These are phyloP conservation scores for Luffia ferchaultella DNA, from an alignment of 2,888 invertebrate genomes.

Conservation along the genomic window DNA sequence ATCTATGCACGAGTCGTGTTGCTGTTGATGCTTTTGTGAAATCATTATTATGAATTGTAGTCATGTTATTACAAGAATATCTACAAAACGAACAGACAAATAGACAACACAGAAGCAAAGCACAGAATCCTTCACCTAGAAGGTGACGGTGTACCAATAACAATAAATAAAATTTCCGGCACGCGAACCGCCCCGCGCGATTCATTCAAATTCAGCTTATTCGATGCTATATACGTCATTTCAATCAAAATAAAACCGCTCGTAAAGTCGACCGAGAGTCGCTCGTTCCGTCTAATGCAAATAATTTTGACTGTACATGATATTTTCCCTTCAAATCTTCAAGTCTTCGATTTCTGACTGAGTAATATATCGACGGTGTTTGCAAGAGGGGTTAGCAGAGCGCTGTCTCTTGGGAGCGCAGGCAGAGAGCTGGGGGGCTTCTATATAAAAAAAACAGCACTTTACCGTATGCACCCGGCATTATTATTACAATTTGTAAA, in stretches of 20 bases:
- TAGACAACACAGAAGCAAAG: too few relatives aligned
- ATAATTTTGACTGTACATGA: too few relatives aligned
- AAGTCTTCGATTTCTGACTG: slow-evolving; percentile 20
- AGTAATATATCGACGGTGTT: neutral
- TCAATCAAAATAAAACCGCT: neutral
- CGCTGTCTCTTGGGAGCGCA: too few relatives aligned
- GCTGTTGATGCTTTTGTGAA: too few relatives aligned
- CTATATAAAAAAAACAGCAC: too few relatives aligned
- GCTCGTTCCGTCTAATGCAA: too few relatives aligned
- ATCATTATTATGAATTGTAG: too few relatives aligned
- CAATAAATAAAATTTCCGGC: neutral
- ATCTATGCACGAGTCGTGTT: too few relatives aligned
- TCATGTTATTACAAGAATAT: too few relatives aligned
- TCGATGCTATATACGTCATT: neutral
- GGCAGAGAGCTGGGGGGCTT: neutral
- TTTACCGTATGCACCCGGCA: neutral
- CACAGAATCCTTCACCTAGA: too few relatives aligned
- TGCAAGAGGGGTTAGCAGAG: neutral
- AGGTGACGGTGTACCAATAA: neutral
- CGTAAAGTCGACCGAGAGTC: neutral
- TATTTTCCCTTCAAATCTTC: slow-evolving; percentile 29
- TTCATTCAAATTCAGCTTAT: neutral
- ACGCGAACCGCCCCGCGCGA: neutral
- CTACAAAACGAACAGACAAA: too few relatives aligned
- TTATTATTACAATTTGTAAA: neutral